Conservation (phyloP, 2,113 vertebrate species). For the Neogobius melanostomus region DNA sequence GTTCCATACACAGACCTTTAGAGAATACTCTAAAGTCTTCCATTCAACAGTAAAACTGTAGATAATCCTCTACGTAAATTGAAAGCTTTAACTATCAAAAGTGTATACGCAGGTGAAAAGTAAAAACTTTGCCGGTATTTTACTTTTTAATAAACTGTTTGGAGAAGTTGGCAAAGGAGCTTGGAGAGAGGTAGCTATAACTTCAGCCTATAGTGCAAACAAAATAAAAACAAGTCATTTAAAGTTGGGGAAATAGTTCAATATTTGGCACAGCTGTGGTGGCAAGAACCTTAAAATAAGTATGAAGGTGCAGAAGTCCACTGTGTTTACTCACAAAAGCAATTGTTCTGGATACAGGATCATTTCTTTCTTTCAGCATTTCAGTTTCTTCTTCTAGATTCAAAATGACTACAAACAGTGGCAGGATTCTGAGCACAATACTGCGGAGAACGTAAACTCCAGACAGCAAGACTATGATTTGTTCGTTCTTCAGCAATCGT, state of each 20-base stretch:
- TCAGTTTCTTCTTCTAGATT: no score
- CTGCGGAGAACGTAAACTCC: no score
- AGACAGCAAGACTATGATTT: neutral
- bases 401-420: no score
- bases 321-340: neutral
- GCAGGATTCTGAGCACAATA: no score
- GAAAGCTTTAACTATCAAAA: no score
- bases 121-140: neutral
- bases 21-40: no score
- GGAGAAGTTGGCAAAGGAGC: neutral
- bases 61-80: no score
- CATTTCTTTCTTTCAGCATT: no score
- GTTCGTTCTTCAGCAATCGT: neutral
- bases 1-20: no score
- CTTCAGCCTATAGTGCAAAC: neutral
- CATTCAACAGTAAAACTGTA: no score
- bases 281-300: neutral
- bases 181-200: neutral
- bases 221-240: constrained; percentile 2
- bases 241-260: constrained; percentile 3
- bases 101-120: neutral
- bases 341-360: neutral
- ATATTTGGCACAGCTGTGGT: neutral
- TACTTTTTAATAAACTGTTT: neutral
- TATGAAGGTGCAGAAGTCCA: neutral